Percentiles rank a stretch among this genome's conserved stretches.
Conservation (phyloP, 1,140 invertebrate species). For the Monomorium pharaonis region DNA sequence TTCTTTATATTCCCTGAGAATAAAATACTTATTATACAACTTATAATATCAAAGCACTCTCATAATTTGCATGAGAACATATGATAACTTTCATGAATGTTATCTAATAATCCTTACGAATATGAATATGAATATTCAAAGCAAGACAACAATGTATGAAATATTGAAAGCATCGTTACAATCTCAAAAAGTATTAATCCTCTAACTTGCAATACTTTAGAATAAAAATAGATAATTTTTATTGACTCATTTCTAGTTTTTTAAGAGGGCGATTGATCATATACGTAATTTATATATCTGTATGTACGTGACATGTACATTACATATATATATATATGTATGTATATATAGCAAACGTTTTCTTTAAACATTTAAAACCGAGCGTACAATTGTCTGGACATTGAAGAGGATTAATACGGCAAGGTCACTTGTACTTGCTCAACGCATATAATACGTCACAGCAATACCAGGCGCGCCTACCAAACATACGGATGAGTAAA, state of each 20-base stretch:
- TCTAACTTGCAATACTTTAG: neutral
- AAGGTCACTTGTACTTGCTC: neutral
- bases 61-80: neutral
- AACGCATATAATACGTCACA: conserved; percentile 19
- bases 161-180: conserved; percentile 20
- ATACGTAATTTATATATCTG: neutral
- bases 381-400: neutral
- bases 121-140: conserved; percentile 16
- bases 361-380: neutral
- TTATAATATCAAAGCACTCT: conserved; percentile 12
- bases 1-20: conserved; percentile 93
- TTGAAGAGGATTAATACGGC: conserved; percentile 30
- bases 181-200: conserved; percentile 7
- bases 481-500: conserved; percentile 5
- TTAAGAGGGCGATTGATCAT: neutral
- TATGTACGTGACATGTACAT: neutral
- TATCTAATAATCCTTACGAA: conserved; percentile 17
- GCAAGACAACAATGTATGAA: conserved; percentile 23
- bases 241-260: neutral
- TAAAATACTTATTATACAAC: no score
- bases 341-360: neutral
- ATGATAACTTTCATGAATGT: conserved; percentile 6
- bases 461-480: neutral
- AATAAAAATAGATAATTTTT: neutral
- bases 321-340: no score